These are phyloP conservation scores for Lates japonicus DNA, from an alignment of 2,797 vertebrate species.

Conservation along the genomic window DNA sequence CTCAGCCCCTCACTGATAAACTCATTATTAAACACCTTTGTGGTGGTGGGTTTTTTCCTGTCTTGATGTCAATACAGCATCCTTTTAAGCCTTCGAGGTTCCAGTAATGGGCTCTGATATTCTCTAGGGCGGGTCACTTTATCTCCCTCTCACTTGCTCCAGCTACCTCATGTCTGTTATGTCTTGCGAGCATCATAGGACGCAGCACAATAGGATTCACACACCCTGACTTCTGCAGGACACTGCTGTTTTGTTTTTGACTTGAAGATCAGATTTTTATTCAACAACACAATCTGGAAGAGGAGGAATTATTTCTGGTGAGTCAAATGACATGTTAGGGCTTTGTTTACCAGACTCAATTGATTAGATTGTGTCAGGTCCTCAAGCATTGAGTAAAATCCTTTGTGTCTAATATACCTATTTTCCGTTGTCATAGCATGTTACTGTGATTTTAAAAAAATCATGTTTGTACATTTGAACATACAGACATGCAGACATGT, in stretches of 20 bases:
- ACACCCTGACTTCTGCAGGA: constrained; percentile 3
- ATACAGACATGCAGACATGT: background rate
- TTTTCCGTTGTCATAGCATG: background rate
- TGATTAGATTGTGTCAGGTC: background rate
- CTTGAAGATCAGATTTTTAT: constrained; percentile 14
- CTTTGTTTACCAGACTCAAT: background rate
- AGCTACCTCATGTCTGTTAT: background rate
- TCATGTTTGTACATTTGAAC: constrained; percentile 1
- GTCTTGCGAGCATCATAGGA: background rate
- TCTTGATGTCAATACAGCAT: constrained; percentile 53
- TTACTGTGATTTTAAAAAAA: background rate
- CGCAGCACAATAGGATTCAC: background rate
- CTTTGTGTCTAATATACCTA: background rate
- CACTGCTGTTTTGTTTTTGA: constrained; percentile 16
- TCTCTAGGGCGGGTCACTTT: constrained; percentile 58
- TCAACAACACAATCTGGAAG: constrained; percentile 5
- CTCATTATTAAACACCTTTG: background rate
- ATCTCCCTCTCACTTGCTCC: constrained; percentile 18
- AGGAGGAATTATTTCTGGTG: constrained; percentile 45
- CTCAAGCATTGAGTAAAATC: background rate
- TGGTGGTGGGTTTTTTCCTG: constrained; percentile 8
- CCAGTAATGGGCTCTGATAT: constrained; percentile 64
- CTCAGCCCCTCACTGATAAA: background rate
- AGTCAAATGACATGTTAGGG: constrained; percentile 35
- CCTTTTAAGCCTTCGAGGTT: constrained; percentile 64